Evolutionary conservation across 1,140 invertebrate genomes (phyloP).

Genomic region (Coelopa frigida): DNA sequence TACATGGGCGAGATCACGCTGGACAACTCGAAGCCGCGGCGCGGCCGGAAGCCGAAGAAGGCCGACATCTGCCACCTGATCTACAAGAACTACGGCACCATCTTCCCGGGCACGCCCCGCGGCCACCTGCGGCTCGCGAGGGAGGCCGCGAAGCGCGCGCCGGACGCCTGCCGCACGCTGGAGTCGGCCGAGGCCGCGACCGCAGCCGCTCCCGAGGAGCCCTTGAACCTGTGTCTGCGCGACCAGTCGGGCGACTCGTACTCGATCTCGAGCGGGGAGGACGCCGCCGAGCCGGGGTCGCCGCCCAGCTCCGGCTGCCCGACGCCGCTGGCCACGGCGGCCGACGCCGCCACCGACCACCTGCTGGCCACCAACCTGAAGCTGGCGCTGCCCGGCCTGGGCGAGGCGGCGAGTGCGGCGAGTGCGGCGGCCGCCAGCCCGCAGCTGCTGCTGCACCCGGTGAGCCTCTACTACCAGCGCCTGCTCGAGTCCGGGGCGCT

Average conservation of each 20-base stretch:
- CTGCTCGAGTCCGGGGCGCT: slow-evolving; percentile 46
- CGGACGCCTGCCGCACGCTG: too few species aligned
- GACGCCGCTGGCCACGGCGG: slow-evolving; percentile 11
- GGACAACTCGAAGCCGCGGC: slow-evolving; percentile 73
- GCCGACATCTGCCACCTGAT: slow-evolving; percentile 86
- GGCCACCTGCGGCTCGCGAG: too few species aligned
- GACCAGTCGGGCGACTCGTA: slow-evolving; percentile 44
- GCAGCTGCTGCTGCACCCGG: slow-evolving; percentile 53
- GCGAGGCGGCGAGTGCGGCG: slow-evolving; percentile 27
- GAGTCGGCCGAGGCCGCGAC: too few species aligned
- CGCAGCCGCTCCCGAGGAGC: slow-evolving; percentile 44
- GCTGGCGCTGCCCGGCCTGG: slow-evolving; percentile 19
- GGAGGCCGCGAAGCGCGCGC: too few species aligned
- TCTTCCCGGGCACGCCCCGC: slow-evolving; percentile 51
- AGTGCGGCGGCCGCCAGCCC: not conserved
- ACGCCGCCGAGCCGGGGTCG: slow-evolving; percentile 2
- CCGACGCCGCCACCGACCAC: slow-evolving; percentile 25
- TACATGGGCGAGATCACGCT: slow-evolving; percentile 87
- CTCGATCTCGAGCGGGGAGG: slow-evolving; percentile 35
- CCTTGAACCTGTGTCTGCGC: slow-evolving; percentile 74
- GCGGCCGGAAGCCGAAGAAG: slow-evolving; percentile 81
- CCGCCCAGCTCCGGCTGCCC: slow-evolving; percentile 11
- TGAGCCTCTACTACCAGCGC: slow-evolving; percentile 67
- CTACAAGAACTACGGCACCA: slow-evolving; percentile 82
- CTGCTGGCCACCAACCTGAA: slow-evolving; percentile 27